Evolutionary conservation across 2,888 invertebrate genomes (phyloP), one percentile per base, ranked within the genome.

Genomic region (Dolomedes plantarius): DNA sequence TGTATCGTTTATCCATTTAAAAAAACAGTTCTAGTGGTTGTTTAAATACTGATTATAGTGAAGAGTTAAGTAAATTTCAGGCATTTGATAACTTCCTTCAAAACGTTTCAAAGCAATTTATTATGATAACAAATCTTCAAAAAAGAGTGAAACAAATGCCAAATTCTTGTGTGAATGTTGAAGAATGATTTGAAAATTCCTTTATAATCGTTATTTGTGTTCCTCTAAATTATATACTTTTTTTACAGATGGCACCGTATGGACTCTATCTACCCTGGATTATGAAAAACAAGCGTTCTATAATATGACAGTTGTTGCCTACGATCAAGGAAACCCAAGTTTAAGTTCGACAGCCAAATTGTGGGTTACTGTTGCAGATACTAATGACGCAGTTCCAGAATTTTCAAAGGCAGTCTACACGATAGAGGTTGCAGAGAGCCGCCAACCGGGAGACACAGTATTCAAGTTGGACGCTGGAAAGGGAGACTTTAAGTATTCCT

Each of bases 241-340:
- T n/a, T n/a, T n/a, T 80, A n/a, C 16, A 90, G 96, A 96, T 90
- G 97, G 97, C 11, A 93, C 95, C 0, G 93, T 97, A 0, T 95
- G 95, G 7, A 96, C 96, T 0, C 94, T 94, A 0, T 94, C 94
- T 0, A 94, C 93, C 90, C 91, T 96, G 65, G 95, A 95, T 90
- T 95, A 94, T 90, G 95, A 96, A 91, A 92, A 91, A 31, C 93
- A 94, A 89, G 92, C 92, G 31, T 91, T 93, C 1, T 94, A 96
- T 90, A 96, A 96, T 90, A 92, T 97, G 0, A 95, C 96, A 0
- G 94, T 97, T 0, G 93, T 96, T 0, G 96, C 96, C 0, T 95
- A 96, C 0, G 97, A 97, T 92, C 93, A 96, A 76, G 97, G 97
- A 0, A 95, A 94, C 50, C 96, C 97, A 39, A 95, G 96, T 89